Evolutionary conservation across 2,113 vertebrate species (phyloP), one percentile per base, ranked within the genome.

Genomic region (Cygnus buccinator): DNA sequence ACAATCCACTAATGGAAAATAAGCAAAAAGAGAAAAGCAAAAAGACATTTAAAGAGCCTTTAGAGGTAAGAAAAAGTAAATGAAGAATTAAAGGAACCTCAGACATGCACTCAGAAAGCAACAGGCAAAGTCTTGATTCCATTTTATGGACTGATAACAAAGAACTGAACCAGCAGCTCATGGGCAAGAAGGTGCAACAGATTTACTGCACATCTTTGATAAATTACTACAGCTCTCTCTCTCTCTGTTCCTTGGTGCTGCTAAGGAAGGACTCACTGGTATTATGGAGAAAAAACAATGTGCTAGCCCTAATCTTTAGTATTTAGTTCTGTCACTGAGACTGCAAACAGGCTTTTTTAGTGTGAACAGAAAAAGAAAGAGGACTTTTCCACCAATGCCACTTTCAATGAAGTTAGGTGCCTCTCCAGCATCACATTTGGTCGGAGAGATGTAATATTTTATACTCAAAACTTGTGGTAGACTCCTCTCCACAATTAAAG

Each of bases 361-460:
- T 9, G 25, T 8, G 12, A 43, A 1, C 12, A 75, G 28, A 31
- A 10, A 74, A 9, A 63, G 9, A 8, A 74, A n/a, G 25, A n/a
- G 25, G 15, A 6, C 37, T 68, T 33, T 48, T 46, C 43, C 35
- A 59, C 23, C 28, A 35, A 0, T 3, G 20, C 0, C 0, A 7
- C 6, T 13, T 67, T 71, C 48, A 12, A 1, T 9, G 37, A 11
- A 3, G 2, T 4, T 44, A 58, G 57, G 84, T 62, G 13, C 14
- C 44, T 35, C 61, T 71, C 81, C n/a, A 11, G 14, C 46, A 25
- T 26, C 86, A 31, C 44, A 10, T 68, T 55, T 29, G 31, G 52
- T 70, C 65, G 10, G 4, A 29, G 11, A 76, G 11, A 18, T 14
- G 46, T 0, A 37, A 12, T 0, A 0, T 33, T 83, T 61, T 12